Percentiles rank a stretch among this genome's conserved stretches.
Evolutionary conservation across 2,888 invertebrate genomes (phyloP).

Genomic region (Mimas tiliae): DNA sequence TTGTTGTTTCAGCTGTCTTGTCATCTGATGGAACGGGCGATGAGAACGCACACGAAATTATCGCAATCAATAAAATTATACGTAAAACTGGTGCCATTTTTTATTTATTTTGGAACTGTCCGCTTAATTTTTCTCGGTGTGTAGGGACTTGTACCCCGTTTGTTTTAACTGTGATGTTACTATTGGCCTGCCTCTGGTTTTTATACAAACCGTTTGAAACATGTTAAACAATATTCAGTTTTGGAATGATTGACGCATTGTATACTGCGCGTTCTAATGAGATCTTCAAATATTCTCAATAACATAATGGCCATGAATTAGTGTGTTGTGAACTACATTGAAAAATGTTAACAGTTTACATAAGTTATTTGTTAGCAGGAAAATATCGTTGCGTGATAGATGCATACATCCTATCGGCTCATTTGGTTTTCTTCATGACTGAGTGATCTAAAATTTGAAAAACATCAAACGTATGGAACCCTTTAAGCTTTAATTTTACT

Average conservation of each 20-base stretch:
- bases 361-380: slow-evolving; percentile 42
- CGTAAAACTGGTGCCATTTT: slow-evolving; percentile 64
- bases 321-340: slow-evolving; percentile 58
- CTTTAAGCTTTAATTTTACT: too few relatives aligned
- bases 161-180: slow-evolving; percentile 43
- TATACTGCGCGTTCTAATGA: slow-evolving; percentile 55
- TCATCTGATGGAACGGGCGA: slow-evolving; percentile 55
- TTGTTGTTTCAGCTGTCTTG: slow-evolving; percentile 35
- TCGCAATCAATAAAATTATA: slow-evolving; percentile 62
- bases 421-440: not conserved
- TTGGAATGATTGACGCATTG: slow-evolving; percentile 71
- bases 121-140: slow-evolving; percentile 28
- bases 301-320: slow-evolving; percentile 76
- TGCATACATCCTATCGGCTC: slow-evolving; percentile 29
- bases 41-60: slow-evolving; percentile 52
- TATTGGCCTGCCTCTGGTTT: slow-evolving; percentile 51
- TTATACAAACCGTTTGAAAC: slow-evolving; percentile 63
- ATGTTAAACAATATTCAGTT: slow-evolving; percentile 72
- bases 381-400: slow-evolving; percentile 39
- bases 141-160: slow-evolving; percentile 39
- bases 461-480: too few relatives aligned
- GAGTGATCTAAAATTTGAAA: not conserved
- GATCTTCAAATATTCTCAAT: slow-evolving; percentile 70
- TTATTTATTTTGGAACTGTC: slow-evolving; percentile 33
- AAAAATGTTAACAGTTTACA: slow-evolving; percentile 55